Percentiles rank a stretch among this genome's conserved stretches.
Conservation (phyloP, 2,797 vertebrate species). For the Euthynnus affinis region DNA sequence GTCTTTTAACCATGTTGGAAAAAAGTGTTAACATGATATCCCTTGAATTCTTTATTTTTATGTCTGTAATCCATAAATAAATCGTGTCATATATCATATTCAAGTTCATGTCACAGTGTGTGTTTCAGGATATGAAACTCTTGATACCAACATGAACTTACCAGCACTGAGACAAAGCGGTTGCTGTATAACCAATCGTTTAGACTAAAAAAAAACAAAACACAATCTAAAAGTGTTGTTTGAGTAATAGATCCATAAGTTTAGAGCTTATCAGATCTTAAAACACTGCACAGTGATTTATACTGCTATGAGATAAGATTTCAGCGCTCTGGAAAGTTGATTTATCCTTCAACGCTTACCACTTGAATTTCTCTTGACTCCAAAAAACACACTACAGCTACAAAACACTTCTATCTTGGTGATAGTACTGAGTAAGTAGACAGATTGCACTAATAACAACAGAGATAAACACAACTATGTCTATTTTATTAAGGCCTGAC, state of each 20-base stretch:
- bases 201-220: not conserved
- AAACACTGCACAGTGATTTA: too few relatives aligned
- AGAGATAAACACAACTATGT: too few relatives aligned
- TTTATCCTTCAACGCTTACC: not conserved
- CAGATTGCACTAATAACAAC: not conserved
- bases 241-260: too few relatives aligned
- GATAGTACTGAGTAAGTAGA: not conserved
- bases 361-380: not conserved
- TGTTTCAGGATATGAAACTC: not conserved
- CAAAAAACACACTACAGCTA: not conserved
- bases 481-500: not conserved
- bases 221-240: too few relatives aligned
- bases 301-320: not conserved
- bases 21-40: too few relatives aligned
- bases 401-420: too few relatives aligned
- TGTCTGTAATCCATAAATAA: too few relatives aligned
- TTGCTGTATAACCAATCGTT: not conserved
- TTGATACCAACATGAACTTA: not conserved
- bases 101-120: not conserved
- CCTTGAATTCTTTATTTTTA: too few relatives aligned
- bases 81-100: not conserved
- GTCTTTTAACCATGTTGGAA: too few relatives aligned
- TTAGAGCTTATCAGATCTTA: too few relatives aligned
- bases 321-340: not conserved
- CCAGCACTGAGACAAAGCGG: not conserved